Evolutionary conservation across 2,113 vertebrate genomes (phyloP).

Genomic region (Clarias magur): DNA sequence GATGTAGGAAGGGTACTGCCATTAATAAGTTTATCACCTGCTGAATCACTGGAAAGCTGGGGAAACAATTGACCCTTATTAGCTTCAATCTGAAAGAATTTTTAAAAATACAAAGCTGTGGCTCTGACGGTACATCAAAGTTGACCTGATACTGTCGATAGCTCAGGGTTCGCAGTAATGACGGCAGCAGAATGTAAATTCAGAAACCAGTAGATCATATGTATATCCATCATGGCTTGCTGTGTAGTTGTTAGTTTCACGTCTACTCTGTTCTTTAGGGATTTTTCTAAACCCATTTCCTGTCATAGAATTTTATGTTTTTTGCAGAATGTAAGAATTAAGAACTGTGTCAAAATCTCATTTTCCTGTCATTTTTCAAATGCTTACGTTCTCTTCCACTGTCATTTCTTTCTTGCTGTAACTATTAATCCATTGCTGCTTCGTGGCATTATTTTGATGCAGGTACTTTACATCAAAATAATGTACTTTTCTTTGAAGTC

Average conservation of each 20-base stretch:
- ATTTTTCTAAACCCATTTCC: constrained; percentile 12
- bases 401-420: background rate
- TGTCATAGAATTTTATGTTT: constrained; percentile 14
- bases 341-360: background rate
- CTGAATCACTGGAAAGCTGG: constrained; percentile 5
- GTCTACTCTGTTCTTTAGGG: background rate
- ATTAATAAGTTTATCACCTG: constrained; percentile 45
- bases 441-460: background rate
- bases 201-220: background rate
- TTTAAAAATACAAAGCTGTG: background rate
- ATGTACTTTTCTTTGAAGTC: background rate
- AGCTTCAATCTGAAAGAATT: background rate
- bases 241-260: background rate
- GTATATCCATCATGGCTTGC: constrained; percentile 7
- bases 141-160: constrained; percentile 5
- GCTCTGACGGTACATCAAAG: background rate
- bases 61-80: background rate
- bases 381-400: background rate
- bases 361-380: background rate
- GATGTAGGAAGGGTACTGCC: background rate
- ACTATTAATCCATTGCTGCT: background rate
- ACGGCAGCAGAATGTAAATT: background rate
- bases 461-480: background rate
- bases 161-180: background rate
- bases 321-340: background rate